Evolutionary conservation across 2,113 vertebrate species (phyloP).

Genomic region (Ceuthmochares aereus): DNA sequence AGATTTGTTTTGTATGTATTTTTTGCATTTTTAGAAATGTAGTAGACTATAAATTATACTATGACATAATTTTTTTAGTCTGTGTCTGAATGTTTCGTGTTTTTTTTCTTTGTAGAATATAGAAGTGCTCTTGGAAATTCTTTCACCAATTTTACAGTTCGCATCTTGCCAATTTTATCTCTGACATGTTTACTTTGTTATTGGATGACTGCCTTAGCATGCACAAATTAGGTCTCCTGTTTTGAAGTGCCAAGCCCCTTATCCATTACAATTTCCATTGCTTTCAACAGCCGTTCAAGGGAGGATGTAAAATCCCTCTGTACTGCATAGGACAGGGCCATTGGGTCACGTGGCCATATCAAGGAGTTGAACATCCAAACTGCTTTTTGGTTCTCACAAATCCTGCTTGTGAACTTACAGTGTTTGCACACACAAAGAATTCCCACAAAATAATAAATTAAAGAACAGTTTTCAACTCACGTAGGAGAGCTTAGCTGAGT

Average conservation of each 20-base stretch:
- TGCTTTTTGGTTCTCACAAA: neutral
- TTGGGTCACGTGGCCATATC: neutral
- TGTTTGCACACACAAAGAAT: neutral
- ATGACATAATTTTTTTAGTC: neutral
- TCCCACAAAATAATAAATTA: neutral
- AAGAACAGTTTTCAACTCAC: neutral
- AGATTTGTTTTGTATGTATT: neutral
- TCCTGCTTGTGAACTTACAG: accelerated
- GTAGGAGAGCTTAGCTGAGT: neutral
- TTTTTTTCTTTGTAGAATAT: neutral
- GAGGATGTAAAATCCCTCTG: neutral
- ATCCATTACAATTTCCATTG: constrained; percentile 13
- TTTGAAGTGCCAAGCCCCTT: constrained; percentile 21
- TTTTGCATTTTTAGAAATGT: neutral
- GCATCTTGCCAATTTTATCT: neutral
- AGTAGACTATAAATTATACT: neutral
- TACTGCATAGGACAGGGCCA: neutral
- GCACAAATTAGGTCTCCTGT: neutral
- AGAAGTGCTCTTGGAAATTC: neutral
- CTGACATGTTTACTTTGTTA: constrained; percentile 27
- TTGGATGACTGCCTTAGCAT: neutral
- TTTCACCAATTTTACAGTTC: constrained; percentile 3
- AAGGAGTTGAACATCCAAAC: neutral
- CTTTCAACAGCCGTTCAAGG: constrained; percentile 1
- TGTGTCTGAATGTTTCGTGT: neutral